Base-by-base conservation (phyloP, 2,797 vertebrate species). In the Channallabes apus region DNA sequence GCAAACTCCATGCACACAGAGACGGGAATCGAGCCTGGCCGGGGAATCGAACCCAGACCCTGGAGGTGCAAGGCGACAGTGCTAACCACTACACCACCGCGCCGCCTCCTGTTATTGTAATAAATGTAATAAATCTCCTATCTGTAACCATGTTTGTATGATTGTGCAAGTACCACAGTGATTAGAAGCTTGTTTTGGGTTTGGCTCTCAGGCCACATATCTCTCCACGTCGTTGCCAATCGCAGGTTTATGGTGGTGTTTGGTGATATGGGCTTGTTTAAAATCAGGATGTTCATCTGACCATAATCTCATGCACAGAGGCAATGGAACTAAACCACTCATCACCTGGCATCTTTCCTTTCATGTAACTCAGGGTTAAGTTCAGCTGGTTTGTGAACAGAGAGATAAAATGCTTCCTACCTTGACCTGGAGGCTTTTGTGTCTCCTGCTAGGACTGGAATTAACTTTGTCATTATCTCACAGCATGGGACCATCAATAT, bases 401-500 rank as follows among this genome's bases (percentile, higher is more conserved):
- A 35, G 80, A 82, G 79, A 80, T 51, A 80, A 86, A 79, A 75
- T 80, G 68, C 71, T 82, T 87, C 75, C 80, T 86, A 61, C 56
- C 41, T n/a, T 27, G 67, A 65, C 20, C 67, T 8, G 20, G 81
- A 77, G 72, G 85, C 77, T 69, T 87, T 83, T 54, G 84, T 75
- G 68, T 84, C 86, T 71, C 87, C 89, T 75, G 87, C 88, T 59
- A 87, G 51, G 84, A 85, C 86, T 83, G 84, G 85, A 91, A 91
- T 91, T 81, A 91, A 91, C 90, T 88, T 86, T 84, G 84, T 84
- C 84, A 69, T 86, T 83, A 82, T 59, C 83, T 84, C 90, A 54
- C 91, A 87, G 90, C 83, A 59, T 81, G 91, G 82, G 20, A 56
- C 71, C 80, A 67, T 79, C 85, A 86, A 79, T 86, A 84, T 88